These are phyloP conservation scores for Leuciscus waleckii DNA, from an alignment of 2,797 vertebrate genomes.

Conservation along the genomic window DNA sequence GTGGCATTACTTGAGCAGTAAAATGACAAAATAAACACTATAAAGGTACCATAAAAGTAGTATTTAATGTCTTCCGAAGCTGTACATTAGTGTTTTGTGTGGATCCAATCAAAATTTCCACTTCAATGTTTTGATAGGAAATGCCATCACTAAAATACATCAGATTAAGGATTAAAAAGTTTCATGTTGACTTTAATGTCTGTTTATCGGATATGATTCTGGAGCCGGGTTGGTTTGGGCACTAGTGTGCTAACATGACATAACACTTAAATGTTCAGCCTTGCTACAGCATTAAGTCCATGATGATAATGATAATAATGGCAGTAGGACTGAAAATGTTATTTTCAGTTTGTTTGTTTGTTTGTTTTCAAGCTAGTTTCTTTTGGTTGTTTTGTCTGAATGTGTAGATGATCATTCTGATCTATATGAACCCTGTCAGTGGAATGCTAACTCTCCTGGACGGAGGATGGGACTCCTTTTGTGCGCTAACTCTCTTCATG, in stretches of 20 bases:
- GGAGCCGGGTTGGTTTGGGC: not conserved
- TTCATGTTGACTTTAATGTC: constrained; percentile 46
- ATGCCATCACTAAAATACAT: not conserved
- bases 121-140: not conserved
- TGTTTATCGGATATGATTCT: not conserved
- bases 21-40: not conserved
- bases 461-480: constrained; percentile 39
- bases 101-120: not conserved
- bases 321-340: constrained; percentile 50
- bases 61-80: not conserved
- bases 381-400: constrained; percentile 55
- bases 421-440: constrained; percentile 52
- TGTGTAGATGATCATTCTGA: constrained; percentile 55
- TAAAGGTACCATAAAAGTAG: not conserved
- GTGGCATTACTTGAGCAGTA: not conserved
- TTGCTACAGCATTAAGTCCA: constrained; percentile 9
- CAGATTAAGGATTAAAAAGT: not conserved
- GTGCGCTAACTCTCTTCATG: constrained; percentile 34
- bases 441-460: constrained; percentile 55
- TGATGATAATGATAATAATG: constrained; percentile 59
- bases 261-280: not conserved
- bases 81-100: not conserved
- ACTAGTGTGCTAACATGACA: not conserved
- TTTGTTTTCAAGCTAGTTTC: constrained; percentile 46
- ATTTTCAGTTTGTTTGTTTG: constrained; percentile 47